Conservation (phyloP, 2,888 invertebrate species). For the Phortica okadai region DNA sequence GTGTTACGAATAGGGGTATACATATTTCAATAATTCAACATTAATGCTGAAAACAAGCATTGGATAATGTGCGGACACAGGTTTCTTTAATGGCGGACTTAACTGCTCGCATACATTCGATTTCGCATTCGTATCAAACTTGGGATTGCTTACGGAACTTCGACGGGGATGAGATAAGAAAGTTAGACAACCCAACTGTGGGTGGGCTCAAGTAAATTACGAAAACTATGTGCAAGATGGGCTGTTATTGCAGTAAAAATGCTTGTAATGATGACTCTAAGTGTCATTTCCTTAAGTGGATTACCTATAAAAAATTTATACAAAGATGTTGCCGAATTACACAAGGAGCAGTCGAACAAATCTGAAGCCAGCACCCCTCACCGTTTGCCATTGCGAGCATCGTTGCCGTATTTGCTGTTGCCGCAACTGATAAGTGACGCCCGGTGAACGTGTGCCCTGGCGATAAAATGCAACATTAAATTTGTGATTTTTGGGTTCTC, state of each 20-base stretch:
- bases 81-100: constrained; percentile 14
- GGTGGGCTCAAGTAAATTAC: constrained; percentile 74
- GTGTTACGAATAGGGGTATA: background rate
- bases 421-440: constrained; percentile 53
- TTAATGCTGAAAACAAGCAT: background rate
- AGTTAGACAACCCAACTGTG: constrained; percentile 49
- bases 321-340: constrained; percentile 62
- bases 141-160: background rate
- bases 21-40: constrained; percentile 15
- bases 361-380: constrained; percentile 41
- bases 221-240: constrained; percentile 77
- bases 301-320: constrained; percentile 76
- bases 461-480: constrained; percentile 76
- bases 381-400: constrained; percentile 39
- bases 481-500: constrained; percentile 61
- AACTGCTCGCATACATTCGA: background rate
- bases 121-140: background rate
- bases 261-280: constrained; percentile 77
- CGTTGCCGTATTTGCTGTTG: constrained; percentile 7
- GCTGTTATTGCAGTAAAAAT: constrained; percentile 76
- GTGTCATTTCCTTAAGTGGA: constrained; percentile 77
- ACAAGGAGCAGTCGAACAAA: constrained; percentile 34
- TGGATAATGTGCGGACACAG: constrained; percentile 19
- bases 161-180: background rate
- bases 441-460: constrained; percentile 54